Evolutionary conservation across 1,140 invertebrate genomes (phyloP), one percentile per base, ranked within the genome.

Genomic region (Teleogryllus occipitalis): DNA sequence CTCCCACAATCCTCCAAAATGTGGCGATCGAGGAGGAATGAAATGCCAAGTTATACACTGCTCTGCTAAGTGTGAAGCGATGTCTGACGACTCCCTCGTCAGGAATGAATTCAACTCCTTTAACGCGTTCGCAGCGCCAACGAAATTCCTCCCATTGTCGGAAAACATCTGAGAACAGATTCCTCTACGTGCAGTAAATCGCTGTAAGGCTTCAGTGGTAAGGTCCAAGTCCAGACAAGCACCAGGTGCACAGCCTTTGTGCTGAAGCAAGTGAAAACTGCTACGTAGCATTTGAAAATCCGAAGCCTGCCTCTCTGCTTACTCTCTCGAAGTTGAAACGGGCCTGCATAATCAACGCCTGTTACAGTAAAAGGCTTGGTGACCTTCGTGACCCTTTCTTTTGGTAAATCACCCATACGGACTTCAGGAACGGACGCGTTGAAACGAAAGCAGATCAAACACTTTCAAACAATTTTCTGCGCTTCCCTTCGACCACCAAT

Each of bases 321-420:
- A n/a, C 27, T 79, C 81, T 83, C 12, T 78, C 74, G 78, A 39
- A 4, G 87, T 86, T 0, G 86, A 86, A 14, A 84, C 84, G 75
- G 84, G 54, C 21, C 18, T 7, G 8, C 47, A 6, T 18, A 87
- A 80, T 87, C 87, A 0, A 87, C 81, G 8, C 86, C 87, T 18
- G 80, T 78, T 49, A 82, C 78, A 73, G 78, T 18, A 81, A 88
- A 87, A 10, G 84, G 77, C 27, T 80, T 75, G 8, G 82, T 22
- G 14, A 82, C 78, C 27, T 39, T 39, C 39, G 27, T 82, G 76
- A 82, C 39, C 81, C 82, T 46, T 27, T 73, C 22, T 21, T 47
- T 46, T 74, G 84, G 82, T 54, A 84, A 76, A 77, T 84, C 76
- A 4, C 78, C 82, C 83, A 84, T 84, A 10, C 82, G 10, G 7